These are phyloP conservation scores for Fukomys damarensis DNA, from an alignment of 2,113 vertebrate species.

Conservation along the genomic window DNA sequence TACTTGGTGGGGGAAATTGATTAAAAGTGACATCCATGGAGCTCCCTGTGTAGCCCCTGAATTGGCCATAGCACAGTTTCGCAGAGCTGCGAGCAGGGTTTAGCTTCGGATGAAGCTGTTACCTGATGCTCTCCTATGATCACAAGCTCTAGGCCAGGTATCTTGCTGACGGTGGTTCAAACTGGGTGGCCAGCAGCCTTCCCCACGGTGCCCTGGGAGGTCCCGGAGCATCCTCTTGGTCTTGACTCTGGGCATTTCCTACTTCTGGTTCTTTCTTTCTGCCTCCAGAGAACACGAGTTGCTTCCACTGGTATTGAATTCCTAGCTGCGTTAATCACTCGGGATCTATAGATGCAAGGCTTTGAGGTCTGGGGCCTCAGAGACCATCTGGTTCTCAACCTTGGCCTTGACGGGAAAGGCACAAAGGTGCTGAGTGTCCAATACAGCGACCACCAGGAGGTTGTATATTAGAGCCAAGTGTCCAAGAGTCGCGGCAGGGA, in stretches of 20 bases:
- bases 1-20: background rate
- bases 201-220: background rate
- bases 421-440: background rate
- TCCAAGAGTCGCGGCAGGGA: background rate
- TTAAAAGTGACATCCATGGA: constrained; percentile 42
- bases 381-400: background rate
- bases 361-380: background rate
- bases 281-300: background rate
- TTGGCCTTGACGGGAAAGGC: background rate
- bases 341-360: background rate
- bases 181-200: background rate
- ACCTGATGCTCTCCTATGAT: background rate
- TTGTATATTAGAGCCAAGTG: background rate
- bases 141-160: background rate
- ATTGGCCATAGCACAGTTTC: background rate
- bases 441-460: background rate
- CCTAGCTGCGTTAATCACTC: background rate
- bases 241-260: background rate
- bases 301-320: background rate
- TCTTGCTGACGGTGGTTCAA: background rate
- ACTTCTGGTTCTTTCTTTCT: background rate
- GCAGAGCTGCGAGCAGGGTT: background rate
- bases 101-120: background rate
- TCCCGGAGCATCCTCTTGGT: background rate
- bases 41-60: background rate